Evolutionary conservation across 2,797 vertebrate genomes (phyloP), one percentile per base, ranked within the genome.

Genomic region (Anguilla pacifica): DNA sequence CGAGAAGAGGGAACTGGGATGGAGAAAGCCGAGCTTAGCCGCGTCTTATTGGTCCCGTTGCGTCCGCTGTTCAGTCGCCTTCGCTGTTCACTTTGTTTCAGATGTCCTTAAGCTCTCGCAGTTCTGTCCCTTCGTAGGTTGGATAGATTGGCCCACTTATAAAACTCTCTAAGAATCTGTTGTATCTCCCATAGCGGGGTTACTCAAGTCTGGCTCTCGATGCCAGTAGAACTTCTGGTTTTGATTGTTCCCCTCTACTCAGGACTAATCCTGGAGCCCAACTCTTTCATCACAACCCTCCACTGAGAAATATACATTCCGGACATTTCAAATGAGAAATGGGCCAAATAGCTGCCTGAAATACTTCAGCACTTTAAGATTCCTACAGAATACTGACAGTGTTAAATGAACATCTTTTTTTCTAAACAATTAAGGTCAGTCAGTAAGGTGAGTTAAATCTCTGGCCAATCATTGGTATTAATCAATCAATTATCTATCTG

Each of bases 1-100:
- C 72, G 22, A 86, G 81, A 84, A 86, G 83, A 22, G 49, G 28
- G 11, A 43, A 72, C 28, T 84, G 19, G 82, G 57, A 84, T 9
- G 0, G 61, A 61, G 31, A 84, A 25, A 81, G 77, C 81, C 83
- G 67, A 46, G 59, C n/a, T 87, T 88, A 90, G 25, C 86, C 5
- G 7, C 13, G 17, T 90, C 88, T 88, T 88, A 90, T 87, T 86
- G 88, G 59, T 85, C 72, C 79, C 89, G 84, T 85, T 49, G 87
- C 55, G 70, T 46, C 77, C 25, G 28, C 87, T 87, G 77, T 61
- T 84, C 22, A 4, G 39, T 49, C 19, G 49, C 70, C 83, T 84
- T 59, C 49, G 72, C 51, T 49, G 77, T 81, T 81, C 6, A 17
- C 43, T 25, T 81, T 4, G 0, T 84, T 87, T 87, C 51, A 84